Evolutionary conservation across 2,888 invertebrate species (phyloP), one percentile per base, ranked within the genome.

Genomic region (Microctonus aethiopoides): DNA sequence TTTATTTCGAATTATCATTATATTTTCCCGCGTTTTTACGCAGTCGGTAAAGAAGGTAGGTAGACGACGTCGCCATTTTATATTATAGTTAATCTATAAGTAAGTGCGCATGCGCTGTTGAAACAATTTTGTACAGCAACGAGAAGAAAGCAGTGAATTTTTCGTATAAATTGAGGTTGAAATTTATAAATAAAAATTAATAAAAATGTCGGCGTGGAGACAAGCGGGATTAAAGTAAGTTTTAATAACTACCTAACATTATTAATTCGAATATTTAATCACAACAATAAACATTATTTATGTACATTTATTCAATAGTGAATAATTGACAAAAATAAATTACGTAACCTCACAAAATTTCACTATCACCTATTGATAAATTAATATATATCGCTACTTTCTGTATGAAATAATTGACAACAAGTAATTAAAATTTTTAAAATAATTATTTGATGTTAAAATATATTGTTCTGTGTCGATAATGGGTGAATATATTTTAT

Each of bases 151-250:
- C 16, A 34, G 36, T 68, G 13, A 34, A 6, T 67, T 56, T 34
- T 34, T 16, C 54, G 54, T 34, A 22, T 34, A 56, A 67, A 56
- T 36, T 61, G 36, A 59, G 22, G 66, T 60, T 56, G 67, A 61
- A 62, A 70, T 67, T 54, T 66, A 69, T 72, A 67, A 81, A 80
- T 85, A 80, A 67, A 77, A 79, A 67, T n/a, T n/a, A n/a, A 78
- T 78, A 75, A 89, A 84, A 84, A 94, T 94, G 93, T 91, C 92
- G 87, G 92, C 92, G 83, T 95, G 95, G 95, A 93, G 95, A 88
- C 91, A 92, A 88, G 94, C 91, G 78, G 95, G 95, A 86, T 89
- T 95, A 80, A 95, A 93, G 95, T 95, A 89, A 92, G 92, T 87
- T 71, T 56, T 71, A 70, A n/a, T 32, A 11, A 22, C 36, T 24